These are phyloP conservation scores for Mycogona germanica DNA, from an alignment of 2,888 invertebrate species.

Conservation along the genomic window DNA sequence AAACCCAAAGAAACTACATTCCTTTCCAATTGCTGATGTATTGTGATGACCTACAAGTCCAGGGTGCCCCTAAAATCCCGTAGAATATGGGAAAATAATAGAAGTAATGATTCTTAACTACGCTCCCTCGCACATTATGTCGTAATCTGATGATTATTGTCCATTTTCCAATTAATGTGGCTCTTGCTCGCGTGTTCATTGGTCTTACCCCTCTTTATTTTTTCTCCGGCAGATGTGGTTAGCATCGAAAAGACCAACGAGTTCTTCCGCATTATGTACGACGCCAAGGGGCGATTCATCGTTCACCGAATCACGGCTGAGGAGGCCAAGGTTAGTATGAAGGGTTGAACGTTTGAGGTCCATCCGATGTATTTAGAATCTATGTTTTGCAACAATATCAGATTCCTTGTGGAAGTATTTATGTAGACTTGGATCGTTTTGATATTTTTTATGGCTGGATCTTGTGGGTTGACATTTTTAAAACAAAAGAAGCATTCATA, in stretches of 20 bases:
- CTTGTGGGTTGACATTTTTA: not conserved
- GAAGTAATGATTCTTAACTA: too few species aligned
- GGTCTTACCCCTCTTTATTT: not conserved
- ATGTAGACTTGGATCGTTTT: too few species aligned
- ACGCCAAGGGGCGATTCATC: slow-evolving; percentile 96
- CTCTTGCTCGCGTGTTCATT: slow-evolving; percentile 4
- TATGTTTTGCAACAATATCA: slow-evolving; percentile 13
- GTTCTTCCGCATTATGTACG: slow-evolving; percentile 94
- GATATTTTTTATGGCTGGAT: not conserved
- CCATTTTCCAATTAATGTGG: not conserved
- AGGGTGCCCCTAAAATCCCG: too few species aligned
- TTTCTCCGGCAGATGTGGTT: slow-evolving; percentile 88
- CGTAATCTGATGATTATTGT: too few species aligned
- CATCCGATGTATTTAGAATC: slow-evolving; percentile 14
- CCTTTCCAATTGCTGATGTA: too few species aligned
- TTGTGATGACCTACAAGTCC: too few species aligned
- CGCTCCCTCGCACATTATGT: too few species aligned
- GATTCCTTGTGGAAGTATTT: not conserved
- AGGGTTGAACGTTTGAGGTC: too few species aligned
- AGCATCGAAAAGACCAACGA: slow-evolving; percentile 97
- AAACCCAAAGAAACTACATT: too few species aligned
- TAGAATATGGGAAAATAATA: too few species aligned
- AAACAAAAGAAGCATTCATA: too few species aligned
- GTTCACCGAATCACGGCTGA: slow-evolving; percentile 94
- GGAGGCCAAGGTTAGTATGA: slow-evolving; percentile 93